Percentiles rank a stretch among this genome's conserved stretches.
Evolutionary conservation across 2,888 invertebrate genomes (phyloP).

Genomic region (Calliphora vomitoria): DNA sequence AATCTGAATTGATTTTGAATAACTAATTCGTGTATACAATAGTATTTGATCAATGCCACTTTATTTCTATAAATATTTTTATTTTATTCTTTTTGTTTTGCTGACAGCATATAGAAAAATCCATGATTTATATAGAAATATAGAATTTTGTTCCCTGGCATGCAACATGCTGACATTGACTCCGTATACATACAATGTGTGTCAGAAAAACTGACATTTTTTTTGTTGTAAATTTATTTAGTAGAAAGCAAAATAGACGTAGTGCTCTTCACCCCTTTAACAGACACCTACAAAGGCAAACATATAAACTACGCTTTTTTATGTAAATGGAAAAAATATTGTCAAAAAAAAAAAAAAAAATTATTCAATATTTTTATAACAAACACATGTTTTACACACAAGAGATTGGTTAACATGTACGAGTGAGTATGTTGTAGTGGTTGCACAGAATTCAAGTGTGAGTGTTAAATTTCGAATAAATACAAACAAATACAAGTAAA

Average conservation of each 20-base stretch:
- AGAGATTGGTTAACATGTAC: constrained; percentile 3
- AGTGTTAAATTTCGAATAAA: constrained; percentile 21
- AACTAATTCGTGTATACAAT: constrained; percentile 23
- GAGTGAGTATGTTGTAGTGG: constrained; percentile 1
- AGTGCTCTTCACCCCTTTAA: background rate
- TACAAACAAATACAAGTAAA: constrained; percentile 24
- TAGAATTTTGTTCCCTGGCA: constrained; percentile 34
- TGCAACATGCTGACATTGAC: constrained; percentile 64
- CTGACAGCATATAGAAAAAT: constrained; percentile 44
- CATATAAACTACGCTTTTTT: background rate
- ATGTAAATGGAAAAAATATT: constrained; percentile 4
- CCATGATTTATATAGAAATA: constrained; percentile 52
- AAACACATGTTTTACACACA: constrained; percentile 10
- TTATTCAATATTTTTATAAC: constrained; percentile 39
- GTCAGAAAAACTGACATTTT: constrained; percentile 26
- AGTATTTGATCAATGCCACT: constrained; percentile 46
- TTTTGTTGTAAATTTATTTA: constrained; percentile 47
- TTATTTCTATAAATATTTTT: constrained; percentile 7
- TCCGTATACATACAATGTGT: constrained; percentile 3
- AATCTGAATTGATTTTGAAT: constrained; percentile 51
- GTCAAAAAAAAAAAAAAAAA: background rate
- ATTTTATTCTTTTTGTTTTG: constrained; percentile 21
- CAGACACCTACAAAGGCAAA: background rate
- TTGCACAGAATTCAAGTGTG: background rate
- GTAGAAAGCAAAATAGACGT: background rate